These are phyloP conservation scores for Falcunculus frontatus DNA, from an alignment of 2,113 vertebrate species.

Conservation along the genomic window DNA sequence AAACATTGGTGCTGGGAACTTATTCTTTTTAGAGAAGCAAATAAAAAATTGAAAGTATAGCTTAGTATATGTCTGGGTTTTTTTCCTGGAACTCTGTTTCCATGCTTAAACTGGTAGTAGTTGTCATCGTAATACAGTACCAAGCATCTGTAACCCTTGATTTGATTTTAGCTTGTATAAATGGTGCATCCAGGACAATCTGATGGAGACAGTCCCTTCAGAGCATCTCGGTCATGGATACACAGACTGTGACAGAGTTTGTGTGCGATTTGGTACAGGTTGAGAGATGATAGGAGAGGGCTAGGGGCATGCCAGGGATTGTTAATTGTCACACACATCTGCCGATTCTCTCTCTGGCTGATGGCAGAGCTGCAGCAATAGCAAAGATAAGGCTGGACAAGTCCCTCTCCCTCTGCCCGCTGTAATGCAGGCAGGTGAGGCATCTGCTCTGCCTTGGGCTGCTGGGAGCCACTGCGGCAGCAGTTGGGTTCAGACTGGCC, in stretches of 20 bases:
- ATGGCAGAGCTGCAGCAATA: neutral
- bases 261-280: neutral
- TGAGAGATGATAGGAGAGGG: neutral
- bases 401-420: neutral
- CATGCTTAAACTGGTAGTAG: neutral
- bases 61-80: neutral
- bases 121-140: neutral
- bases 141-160: neutral
- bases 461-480: neutral
- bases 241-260: neutral
- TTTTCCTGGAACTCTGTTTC: neutral
- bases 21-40: neutral
- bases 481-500: neutral
- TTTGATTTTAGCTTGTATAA: neutral
- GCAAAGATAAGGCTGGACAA: neutral
- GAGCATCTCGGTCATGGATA: accelerated
- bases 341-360: neutral
- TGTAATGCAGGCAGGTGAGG: neutral
- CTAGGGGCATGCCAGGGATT: neutral
- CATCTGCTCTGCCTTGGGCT: neutral
- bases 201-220: neutral
- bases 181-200: neutral
- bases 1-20: neutral
- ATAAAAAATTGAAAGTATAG: neutral
- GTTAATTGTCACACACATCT: neutral